Evolutionary conservation across 2,888 invertebrate species (phyloP), one percentile per base, ranked within the genome.

Genomic region (Sericinus montela): DNA sequence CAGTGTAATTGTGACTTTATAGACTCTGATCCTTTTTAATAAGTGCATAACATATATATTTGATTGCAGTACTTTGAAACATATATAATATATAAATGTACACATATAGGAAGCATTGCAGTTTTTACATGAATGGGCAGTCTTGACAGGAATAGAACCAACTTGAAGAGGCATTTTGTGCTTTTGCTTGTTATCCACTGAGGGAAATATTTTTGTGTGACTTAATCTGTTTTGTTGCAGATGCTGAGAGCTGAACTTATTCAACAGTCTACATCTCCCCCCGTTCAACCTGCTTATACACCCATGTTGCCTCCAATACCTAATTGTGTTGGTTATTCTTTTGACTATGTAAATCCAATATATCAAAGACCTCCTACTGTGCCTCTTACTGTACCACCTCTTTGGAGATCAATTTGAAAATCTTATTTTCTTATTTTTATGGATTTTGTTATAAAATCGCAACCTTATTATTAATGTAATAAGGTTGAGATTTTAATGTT

Each of bases 231-330:
- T 25, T 25, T 41, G 19, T 70, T 75, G 0, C 72, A 86, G 86
- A 61, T 66, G 45, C 59, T 83, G 9, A 66, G 69, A 37, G 55
- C 68, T 0, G 72, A 82, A 35, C 41, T 67, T 13, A 67, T 75
- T 13, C 76, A 75, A 52, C 69, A 67, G 16, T 59, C 79, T 0
- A 51, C 69, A 0, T 59, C 62, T 0, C 50, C 64, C 0, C 60
- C 69, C 0, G 51, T 70, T 1, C 68, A 64, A 6, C 68, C 69
- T 0, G 38, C 77, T 4, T 81, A 73, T 58, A 61, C 73, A 0
- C 51, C 68, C 1, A 39, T 75, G 1, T 30, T 77, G 41, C 67
- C 68, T 0, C 62, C 67, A 0, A 57, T 80, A 52, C 68, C 63
- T 0, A 67, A 47, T 48, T 77, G 72, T 45, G 49, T 77, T 1